Evolutionary conservation across 2,113 vertebrate species (phyloP).

Genomic region (Abramis brama): DNA sequence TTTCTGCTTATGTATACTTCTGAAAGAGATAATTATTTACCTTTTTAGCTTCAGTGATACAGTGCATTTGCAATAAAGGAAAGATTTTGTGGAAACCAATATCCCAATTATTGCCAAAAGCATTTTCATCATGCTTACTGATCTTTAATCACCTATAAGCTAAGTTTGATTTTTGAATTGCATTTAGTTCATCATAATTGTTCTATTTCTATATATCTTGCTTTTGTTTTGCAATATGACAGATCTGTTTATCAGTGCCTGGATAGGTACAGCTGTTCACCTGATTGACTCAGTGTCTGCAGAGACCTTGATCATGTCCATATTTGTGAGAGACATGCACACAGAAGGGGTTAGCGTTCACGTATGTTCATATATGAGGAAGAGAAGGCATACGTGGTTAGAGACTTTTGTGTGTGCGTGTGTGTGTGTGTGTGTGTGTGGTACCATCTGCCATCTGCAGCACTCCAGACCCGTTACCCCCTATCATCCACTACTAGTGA

Average conservation of each 20-base stretch:
- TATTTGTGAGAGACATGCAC: not conserved
- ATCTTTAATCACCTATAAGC: not conserved
- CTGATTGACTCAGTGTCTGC: not conserved
- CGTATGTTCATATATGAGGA: conserved; percentile 3
- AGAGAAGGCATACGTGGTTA: conserved; percentile 5
- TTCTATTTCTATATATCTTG: not conserved
- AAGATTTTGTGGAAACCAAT: not conserved
- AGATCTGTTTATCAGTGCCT: not conserved
- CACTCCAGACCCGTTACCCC: conserved; percentile 35
- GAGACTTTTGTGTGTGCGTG: not conserved
- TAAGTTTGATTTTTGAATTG: not conserved
- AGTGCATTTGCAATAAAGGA: not conserved
- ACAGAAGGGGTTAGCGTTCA: not conserved
- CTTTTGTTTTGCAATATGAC: not conserved
- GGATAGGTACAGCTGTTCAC: not conserved
- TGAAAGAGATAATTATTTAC: conserved; percentile 9
- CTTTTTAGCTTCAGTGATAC: not conserved
- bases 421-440: not conserved
- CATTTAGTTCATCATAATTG: not conserved
- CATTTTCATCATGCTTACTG: not conserved
- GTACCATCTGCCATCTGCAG: conserved; percentile 56
- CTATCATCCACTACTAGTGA: conserved; percentile 52
- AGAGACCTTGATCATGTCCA: not conserved
- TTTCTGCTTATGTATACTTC: not conserved
- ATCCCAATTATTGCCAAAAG: not conserved